These are phyloP conservation scores for Enteromius viviparus DNA, from an alignment of 2,797 vertebrate genomes.

Conservation along the genomic window DNA sequence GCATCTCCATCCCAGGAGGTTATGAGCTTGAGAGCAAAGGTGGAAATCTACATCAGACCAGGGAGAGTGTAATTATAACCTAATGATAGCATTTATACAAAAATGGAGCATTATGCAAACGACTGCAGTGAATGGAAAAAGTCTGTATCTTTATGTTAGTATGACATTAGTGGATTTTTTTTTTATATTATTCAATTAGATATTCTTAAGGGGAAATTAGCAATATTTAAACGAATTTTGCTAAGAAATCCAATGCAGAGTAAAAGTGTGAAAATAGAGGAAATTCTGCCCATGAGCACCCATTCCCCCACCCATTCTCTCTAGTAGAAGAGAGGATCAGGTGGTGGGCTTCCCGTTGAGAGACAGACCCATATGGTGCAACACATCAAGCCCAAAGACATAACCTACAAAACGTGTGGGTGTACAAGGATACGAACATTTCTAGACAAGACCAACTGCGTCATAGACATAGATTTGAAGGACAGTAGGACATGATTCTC, in stretches of 20 bases:
- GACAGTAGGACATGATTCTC: not conserved
- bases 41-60: conserved; percentile 51
- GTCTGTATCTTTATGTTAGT: conserved; percentile 39
- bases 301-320: conserved; percentile 46
- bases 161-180: conserved; percentile 28
- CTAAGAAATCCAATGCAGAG: conserved; percentile 40
- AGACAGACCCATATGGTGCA: conserved; percentile 56
- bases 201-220: conserved; percentile 43
- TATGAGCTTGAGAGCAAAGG: conserved; percentile 54
- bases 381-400: conserved; percentile 50
- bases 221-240: conserved; percentile 3
- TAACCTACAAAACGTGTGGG: conserved; percentile 31
- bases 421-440: conserved; percentile 31
- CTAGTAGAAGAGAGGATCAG: conserved; percentile 68
- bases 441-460: not conserved
- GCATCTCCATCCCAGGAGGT: conserved; percentile 54
- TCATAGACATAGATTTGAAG: conserved; percentile 1
- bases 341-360: conserved; percentile 58
- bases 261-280: conserved; percentile 54
- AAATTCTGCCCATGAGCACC: not conserved
- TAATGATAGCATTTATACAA: conserved; percentile 61
- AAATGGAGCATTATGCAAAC: conserved; percentile 51
- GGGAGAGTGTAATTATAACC: conserved; percentile 56
- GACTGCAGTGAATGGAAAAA: conserved; percentile 33
- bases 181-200: conserved; percentile 54